These are phyloP conservation scores for Pocillopora grandis DNA, from an alignment of 92 coral and sea anemone genomes.

Conservation along the genomic window DNA sequence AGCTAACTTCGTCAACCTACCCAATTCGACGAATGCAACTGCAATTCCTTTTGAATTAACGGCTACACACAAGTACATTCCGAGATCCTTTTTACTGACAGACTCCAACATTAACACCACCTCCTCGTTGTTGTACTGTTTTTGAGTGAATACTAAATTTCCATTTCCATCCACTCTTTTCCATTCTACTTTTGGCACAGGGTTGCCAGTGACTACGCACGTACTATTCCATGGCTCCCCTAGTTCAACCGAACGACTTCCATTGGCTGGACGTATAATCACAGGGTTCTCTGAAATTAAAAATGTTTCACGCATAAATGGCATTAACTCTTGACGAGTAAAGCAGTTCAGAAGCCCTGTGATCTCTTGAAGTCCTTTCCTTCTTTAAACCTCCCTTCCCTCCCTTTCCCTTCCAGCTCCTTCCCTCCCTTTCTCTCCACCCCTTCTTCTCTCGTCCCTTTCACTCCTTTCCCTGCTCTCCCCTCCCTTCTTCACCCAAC, in stretches of 20 bases:
- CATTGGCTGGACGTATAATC: not conserved
- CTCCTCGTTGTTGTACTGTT: not conserved
- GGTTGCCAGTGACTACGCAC: slow-evolving; percentile 77
- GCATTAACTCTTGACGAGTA: no score
- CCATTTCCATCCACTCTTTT: slow-evolving; percentile 26
- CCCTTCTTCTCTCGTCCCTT: no score
- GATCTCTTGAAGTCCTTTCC: no score
- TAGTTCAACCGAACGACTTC: not conserved
- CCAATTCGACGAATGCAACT: not conserved
- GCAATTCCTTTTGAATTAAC: not conserved
- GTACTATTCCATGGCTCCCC: slow-evolving; percentile 47
- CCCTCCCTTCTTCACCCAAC: no score
- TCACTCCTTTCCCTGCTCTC: no score
- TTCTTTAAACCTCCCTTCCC: no score
- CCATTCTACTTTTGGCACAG: slow-evolving; percentile 69
- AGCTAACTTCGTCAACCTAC: not conserved
- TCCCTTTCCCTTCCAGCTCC: no score
- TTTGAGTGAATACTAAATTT: not conserved
- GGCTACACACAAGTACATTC: slow-evolving; percentile 72
- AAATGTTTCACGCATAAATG: no score
- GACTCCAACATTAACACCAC: slow-evolving; percentile 35
- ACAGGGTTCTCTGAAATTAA: slow-evolving; percentile 25
- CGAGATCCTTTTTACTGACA: slow-evolving; percentile 41
- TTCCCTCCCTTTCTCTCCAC: no score
- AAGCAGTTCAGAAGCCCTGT: no score